Evolutionary conservation across 1,140 invertebrate genomes (phyloP), one percentile per base, ranked within the genome.

Genomic region (Ditylenchus dipsaci): DNA sequence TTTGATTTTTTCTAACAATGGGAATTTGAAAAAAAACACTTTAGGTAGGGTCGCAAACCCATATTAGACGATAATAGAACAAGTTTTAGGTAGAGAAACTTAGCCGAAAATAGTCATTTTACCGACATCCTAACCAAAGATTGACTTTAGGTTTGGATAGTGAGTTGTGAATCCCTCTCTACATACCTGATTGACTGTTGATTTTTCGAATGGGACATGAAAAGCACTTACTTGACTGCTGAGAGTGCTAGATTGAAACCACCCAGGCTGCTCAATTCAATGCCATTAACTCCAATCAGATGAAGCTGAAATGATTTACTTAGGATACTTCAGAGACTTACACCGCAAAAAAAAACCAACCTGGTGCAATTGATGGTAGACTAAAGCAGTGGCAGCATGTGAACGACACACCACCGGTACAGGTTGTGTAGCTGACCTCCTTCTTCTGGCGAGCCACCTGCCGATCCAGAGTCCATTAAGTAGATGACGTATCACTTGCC

Each of bases 311-410:
- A 59, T 43, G 9, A 11, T 15, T 17, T 21, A 21, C 3, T 8
- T 21, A n/a, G n/a, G n/a, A n/a, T n/a, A n/a, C n/a, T 53, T 19
- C 8, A 7, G 1, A 15, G 5, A 30, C 53, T 3, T 3, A 57
- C 38, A 9, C 67, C 7, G 21, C 26, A 19, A 19, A 71, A 71
- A 56, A 23, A 60, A 30, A 66, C 49, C 45, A 38, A 79, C 68
- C 56, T 81, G 80, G 69, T 82, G 77, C 33, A 82, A 61, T 59
- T 83, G 76, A 68, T 82, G 81, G 63, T 83, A 82, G 23, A 83
- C 67, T 23, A 83, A n/a, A 3, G 80, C 79, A 1, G 81, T 80
- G 13, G 76, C 74, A 9, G 80, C 80, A 59, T 82, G 80, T 13
- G 71, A 74, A 53, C 67, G 68, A 63, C 80, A 83, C 5, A 82